Evolutionary conservation across 2,888 invertebrate genomes (phyloP).

Genomic region (Xestia sexstrigata): DNA sequence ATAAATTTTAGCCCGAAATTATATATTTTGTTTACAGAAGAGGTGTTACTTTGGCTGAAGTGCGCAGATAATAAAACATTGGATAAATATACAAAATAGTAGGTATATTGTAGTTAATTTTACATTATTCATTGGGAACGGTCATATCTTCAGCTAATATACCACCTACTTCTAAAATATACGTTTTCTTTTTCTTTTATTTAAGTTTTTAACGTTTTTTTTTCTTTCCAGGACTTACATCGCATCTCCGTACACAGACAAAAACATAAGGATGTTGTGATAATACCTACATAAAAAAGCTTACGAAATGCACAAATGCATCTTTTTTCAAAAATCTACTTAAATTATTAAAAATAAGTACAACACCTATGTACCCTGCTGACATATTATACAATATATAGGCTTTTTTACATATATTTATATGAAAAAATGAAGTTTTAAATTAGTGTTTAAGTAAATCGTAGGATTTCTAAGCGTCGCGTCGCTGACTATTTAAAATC

Average conservation of each 20-base stretch:
- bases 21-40: constrained; percentile 53
- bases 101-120: constrained; percentile 32
- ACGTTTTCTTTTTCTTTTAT: neutral
- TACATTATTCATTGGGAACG: constrained; percentile 27
- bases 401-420: constrained; percentile 87
- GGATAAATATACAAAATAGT: constrained; percentile 41
- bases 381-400: constrained; percentile 81
- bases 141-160: constrained; percentile 58
- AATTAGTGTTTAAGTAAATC: constrained; percentile 78
- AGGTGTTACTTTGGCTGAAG: constrained; percentile 59
- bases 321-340: constrained; percentile 72
- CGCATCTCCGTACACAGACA: constrained; percentile 92
- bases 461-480: constrained; percentile 77
- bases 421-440: constrained; percentile 76
- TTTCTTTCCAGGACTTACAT: constrained; percentile 91
- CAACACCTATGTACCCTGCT: constrained; percentile 82
- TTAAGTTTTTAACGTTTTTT: constrained; percentile 9
- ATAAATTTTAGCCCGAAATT: constrained; percentile 41
- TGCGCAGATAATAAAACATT: constrained; percentile 46
- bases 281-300: constrained; percentile 68
- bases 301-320: constrained; percentile 74
- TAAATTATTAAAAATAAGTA: constrained; percentile 82
- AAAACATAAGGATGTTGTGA: constrained; percentile 92
- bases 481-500: constrained; percentile 68
- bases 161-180: constrained; percentile 43